These are phyloP conservation scores for Diaprepes abbreviatus DNA, from an alignment of 2,888 invertebrate species.

Conservation along the genomic window DNA sequence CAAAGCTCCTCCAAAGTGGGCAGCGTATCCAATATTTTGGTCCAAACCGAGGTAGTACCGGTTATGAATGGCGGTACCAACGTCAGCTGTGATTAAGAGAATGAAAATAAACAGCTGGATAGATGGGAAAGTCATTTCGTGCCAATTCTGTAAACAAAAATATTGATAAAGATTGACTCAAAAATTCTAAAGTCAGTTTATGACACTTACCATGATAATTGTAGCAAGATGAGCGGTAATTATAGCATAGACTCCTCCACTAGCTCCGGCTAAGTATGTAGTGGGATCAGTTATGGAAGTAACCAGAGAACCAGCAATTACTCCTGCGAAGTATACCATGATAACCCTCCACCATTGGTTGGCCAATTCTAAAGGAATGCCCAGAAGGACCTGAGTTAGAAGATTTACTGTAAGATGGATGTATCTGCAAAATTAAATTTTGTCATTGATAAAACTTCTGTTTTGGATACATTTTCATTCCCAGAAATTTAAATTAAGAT, in stretches of 20 bases:
- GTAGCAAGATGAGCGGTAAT: conserved; percentile 95
- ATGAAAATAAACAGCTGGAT: conserved; percentile 87
- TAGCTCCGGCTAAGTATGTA: conserved; percentile 91
- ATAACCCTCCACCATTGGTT: conserved; percentile 95
- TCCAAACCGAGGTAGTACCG: conserved; percentile 79
- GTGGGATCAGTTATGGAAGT: conserved; percentile 85
- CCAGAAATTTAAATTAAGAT: no score
- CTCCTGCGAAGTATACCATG: conserved; percentile 86
- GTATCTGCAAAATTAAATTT: conserved; percentile 71
- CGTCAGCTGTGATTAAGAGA: conserved; percentile 83
- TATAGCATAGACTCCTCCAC: conserved; percentile 95
- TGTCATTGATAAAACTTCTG: no score
- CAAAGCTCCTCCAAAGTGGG: conserved; percentile 88
- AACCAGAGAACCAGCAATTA: conserved; percentile 86
- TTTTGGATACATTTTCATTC: no score
- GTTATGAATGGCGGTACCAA: conserved; percentile 91
- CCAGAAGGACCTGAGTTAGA: conserved; percentile 91
- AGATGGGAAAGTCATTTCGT: conserved; percentile 82
- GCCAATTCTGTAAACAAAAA: conserved; percentile 84
- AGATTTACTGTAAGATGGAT: conserved; percentile 93
- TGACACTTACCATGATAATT: conserved; percentile 86
- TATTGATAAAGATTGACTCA: no score
- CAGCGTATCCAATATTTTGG: conserved; percentile 90
- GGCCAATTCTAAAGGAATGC: conserved; percentile 95
- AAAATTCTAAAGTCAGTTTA: no score